Conservation (phyloP, 2,888 invertebrate genomes). For the Ophion slaviceki region DNA sequence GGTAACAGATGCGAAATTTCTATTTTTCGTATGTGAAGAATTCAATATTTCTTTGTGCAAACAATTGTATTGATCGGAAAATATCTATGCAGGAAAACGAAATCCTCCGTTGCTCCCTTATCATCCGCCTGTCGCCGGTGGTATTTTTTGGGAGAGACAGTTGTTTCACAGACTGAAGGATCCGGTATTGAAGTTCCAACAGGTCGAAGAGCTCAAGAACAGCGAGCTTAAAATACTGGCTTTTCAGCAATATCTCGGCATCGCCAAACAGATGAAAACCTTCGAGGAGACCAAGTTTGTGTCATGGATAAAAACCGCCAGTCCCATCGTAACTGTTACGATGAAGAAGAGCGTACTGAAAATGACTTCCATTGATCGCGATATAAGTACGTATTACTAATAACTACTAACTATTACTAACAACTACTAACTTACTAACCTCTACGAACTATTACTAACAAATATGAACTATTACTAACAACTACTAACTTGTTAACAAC, state of each 20-base stretch:
- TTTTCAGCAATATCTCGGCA: slow-evolving; percentile 90
- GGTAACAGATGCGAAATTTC: slow-evolving; percentile 81
- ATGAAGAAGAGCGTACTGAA: slow-evolving; percentile 89
- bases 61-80: background rate
- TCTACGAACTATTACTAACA: no score
- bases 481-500: no score
- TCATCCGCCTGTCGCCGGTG: slow-evolving; percentile 92
- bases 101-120: slow-evolving; percentile 90
- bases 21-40: slow-evolving; percentile 12
- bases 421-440: no score
- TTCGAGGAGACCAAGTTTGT: slow-evolving; percentile 91
- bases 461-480: no score
- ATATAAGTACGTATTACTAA: slow-evolving; percentile 62
- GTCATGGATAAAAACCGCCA: slow-evolving; percentile 88
- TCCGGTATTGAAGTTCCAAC: slow-evolving; percentile 91
- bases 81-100: slow-evolving; percentile 85
- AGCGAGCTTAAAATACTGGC: slow-evolving; percentile 91
- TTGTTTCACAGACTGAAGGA: slow-evolving; percentile 92
- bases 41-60: background rate
- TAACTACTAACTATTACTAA: no score
- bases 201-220: slow-evolving; percentile 89
- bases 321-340: slow-evolving; percentile 87
- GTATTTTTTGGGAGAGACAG: slow-evolving; percentile 93
- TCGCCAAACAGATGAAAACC: slow-evolving; percentile 90
- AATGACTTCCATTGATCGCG: slow-evolving; percentile 83